Conservation (phyloP, 1,140 invertebrate species). For the Rhagoletis pomonella region DNA sequence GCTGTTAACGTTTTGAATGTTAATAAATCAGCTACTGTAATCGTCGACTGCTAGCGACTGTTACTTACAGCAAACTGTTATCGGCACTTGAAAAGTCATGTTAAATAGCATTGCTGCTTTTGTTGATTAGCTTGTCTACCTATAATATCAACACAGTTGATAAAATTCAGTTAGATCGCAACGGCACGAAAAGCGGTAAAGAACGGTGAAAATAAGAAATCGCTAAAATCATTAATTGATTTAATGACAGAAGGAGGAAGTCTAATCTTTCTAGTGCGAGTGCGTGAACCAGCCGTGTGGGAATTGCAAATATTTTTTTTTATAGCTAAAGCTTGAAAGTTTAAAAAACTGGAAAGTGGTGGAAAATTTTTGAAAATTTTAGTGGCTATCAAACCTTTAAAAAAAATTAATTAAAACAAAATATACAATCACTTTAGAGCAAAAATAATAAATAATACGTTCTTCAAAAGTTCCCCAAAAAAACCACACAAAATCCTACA, state of each 20-base stretch:
- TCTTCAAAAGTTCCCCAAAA: not conserved
- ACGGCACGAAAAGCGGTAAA: slow-evolving; percentile 31
- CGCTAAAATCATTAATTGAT: slow-evolving; percentile 54
- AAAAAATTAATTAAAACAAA: not conserved
- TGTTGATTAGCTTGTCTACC: slow-evolving; percentile 19
- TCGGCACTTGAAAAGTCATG: not conserved
- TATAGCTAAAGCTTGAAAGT: not conserved
- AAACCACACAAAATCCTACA: not conserved
- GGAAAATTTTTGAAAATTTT: not conserved
- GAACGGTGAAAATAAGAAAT: slow-evolving; percentile 58
- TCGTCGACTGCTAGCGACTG: not conserved
- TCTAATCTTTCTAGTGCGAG: not conserved
- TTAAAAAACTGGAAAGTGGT: not conserved
- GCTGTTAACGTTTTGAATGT: not conserved
- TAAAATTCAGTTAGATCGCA: slow-evolving; percentile 47
- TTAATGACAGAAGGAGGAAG: too few relatives aligned
- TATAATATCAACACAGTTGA: slow-evolving; percentile 41
- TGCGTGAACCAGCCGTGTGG: not conserved
- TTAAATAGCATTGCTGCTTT: slow-evolving; percentile 20
- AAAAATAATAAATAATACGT: not conserved
- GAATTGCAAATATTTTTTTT: not conserved
- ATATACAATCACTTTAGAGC: not conserved
- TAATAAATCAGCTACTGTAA: not conserved
- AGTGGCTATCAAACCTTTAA: not conserved
- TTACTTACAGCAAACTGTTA: slow-evolving; percentile 25